Evolutionary conservation across 2,888 invertebrate genomes (phyloP), one percentile per base, ranked within the genome.

Genomic region (Athetis lepigone): DNA sequence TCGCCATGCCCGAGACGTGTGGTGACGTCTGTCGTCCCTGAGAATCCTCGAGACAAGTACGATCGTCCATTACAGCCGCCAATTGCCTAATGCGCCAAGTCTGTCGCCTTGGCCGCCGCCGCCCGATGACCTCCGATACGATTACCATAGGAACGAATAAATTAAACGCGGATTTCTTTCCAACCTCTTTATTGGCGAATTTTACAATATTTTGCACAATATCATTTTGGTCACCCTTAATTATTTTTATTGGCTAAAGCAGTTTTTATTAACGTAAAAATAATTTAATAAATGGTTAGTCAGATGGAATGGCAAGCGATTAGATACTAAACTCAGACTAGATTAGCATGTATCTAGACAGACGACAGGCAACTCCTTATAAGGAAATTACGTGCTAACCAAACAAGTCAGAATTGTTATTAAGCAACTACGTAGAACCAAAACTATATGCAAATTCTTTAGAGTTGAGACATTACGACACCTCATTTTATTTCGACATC

Each of bases 121-220:
- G 58, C 39, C 40, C 23, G 51, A 36, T 63, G 78, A 80, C 78
- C 75, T 75, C 65, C 60, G 36, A 50, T 43, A 49, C 23, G 27
- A 74, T 67, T 63, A 75, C 62, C 55, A 70, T 75, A 62, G 70
- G 73, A 47, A 56, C 58, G 63, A 57, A 73, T 76, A 72, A 80
- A 75, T 79, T 59, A 78, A 80, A 78, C 64, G 43, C 61, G 8
- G 47, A 50, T 65, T 59, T 39, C 16, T 65, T 69, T 52, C 9
- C 18, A 72, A 75, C 13, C 39, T 55, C 65, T 79, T 79, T 80
- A 79, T 80, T 79, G 6, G 21, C 33, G 13, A 63, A 65, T 37
- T 66, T 65, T 42, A 71, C 63, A 74, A 64, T 60, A 54, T 25
- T 66, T 46, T 56, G 21, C 49, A 45, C 49, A 52, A 55, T 25